Evolutionary conservation across 2,113 vertebrate genomes (phyloP).

Genomic region (Mellivora capensis): DNA sequence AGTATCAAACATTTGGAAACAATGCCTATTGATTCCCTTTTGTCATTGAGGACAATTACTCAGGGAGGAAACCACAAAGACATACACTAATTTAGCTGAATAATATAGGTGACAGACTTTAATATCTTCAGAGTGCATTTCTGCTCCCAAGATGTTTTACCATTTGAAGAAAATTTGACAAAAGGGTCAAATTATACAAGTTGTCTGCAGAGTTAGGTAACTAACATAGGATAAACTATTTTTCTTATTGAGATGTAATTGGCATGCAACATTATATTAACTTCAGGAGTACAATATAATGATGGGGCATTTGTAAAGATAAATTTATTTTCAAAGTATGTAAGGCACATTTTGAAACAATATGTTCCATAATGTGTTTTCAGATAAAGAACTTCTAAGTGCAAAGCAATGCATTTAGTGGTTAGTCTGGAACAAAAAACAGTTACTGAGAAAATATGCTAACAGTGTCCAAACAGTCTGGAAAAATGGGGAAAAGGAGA

Average conservation of each 20-base stretch:
- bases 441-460: background rate
- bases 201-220: background rate
- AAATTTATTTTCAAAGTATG: background rate
- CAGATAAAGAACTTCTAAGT: background rate
- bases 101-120: background rate
- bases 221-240: background rate
- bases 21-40: constrained; percentile 3
- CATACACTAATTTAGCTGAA: background rate
- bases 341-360: constrained; percentile 20
- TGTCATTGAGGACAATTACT: background rate
- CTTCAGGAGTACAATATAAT: background rate
- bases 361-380: background rate
- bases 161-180: constrained; percentile 14
- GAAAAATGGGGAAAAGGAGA: background rate
- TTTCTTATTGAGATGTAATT: background rate
- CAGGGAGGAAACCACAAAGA: background rate
- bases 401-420: background rate
- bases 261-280: background rate
- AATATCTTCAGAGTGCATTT: background rate
- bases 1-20: constrained; percentile 40
- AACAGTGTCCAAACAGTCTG: background rate
- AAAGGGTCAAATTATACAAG: background rate
- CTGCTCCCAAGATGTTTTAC: background rate
- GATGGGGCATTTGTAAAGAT: background rate
- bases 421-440: background rate